A percentile compares a stretch with the other conserved stretches of the same genome.
phyloP scores from a whole-genome alignment of 2,113 vertebrate genomes.

The Galeopterus variegatus region DNA sequence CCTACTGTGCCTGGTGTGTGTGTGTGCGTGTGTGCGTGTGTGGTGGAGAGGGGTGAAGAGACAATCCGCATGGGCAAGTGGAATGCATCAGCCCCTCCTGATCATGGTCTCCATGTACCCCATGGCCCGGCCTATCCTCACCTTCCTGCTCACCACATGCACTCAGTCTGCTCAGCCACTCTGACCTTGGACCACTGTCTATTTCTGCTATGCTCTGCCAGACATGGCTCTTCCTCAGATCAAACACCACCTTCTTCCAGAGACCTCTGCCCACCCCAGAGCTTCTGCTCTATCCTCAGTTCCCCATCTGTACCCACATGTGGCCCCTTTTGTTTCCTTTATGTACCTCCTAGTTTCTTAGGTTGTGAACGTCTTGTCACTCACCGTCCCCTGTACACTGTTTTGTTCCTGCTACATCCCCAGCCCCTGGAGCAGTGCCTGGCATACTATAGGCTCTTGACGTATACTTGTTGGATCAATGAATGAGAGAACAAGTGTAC shows the following conservation, averaged over 20 bases:
- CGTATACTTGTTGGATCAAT: not conserved
- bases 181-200: too few relatives aligned
- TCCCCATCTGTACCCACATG: not conserved
- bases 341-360: not conserved
- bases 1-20: accelerated
- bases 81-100: too few relatives aligned
- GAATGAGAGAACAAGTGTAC: not conserved
- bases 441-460: not conserved
- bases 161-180: not conserved
- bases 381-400: not conserved
- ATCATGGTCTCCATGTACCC: not conserved
- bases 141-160: not conserved
- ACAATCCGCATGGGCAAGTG: too few relatives aligned
- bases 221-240: not conserved
- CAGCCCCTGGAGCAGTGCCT: not conserved
- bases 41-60: not conserved
- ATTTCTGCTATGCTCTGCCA: not conserved
- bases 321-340: not conserved
- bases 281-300: not conserved
- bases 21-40: accelerated
- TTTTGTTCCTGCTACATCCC: not conserved
- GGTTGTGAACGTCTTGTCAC: too few relatives aligned
- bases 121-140: not conserved
- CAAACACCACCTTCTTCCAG: not conserved
- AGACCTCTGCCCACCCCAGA: not conserved